Evolutionary conservation across 1,140 invertebrate genomes (phyloP).

Genomic region (Achatina immaculata): DNA sequence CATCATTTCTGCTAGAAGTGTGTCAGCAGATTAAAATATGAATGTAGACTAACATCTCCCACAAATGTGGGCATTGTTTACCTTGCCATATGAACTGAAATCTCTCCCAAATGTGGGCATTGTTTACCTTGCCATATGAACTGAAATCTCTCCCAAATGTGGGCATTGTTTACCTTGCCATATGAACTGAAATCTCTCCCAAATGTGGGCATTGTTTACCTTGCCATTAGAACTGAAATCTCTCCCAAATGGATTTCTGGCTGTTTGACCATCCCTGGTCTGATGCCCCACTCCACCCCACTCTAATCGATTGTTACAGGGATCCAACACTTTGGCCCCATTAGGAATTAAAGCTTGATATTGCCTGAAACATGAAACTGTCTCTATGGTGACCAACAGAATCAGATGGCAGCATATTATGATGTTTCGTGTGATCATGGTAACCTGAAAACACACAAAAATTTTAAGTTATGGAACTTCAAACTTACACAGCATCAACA

Average conservation of each 20-base stretch:
- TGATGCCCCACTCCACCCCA: conserved; percentile 3
- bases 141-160: not conserved
- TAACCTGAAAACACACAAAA: too few relatives aligned
- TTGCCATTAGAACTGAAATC: not conserved
- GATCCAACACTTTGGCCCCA: not conserved
- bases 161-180: not conserved
- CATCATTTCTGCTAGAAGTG: too few relatives aligned
- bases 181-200: not conserved
- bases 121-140: too few relatives aligned
- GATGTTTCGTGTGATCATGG: too few relatives aligned
- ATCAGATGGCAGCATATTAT: too few relatives aligned
- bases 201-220: not conserved
- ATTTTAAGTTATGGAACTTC: too few relatives aligned
- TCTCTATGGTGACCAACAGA: not conserved
- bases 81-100: too few relatives aligned
- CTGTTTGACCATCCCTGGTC: not conserved
- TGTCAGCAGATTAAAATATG: too few relatives aligned
- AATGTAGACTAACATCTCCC: too few relatives aligned
- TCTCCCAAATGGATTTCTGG: not conserved
- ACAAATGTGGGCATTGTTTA: too few relatives aligned
- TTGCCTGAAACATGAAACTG: not conserved
- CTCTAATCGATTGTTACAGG: not conserved
- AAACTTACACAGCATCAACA: too few relatives aligned
- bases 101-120: not conserved
- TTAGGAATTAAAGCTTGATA: not conserved